phyloP scores from a whole-genome alignment of 2,888 invertebrate genomes.

The Callyntrura sp. region DNA sequence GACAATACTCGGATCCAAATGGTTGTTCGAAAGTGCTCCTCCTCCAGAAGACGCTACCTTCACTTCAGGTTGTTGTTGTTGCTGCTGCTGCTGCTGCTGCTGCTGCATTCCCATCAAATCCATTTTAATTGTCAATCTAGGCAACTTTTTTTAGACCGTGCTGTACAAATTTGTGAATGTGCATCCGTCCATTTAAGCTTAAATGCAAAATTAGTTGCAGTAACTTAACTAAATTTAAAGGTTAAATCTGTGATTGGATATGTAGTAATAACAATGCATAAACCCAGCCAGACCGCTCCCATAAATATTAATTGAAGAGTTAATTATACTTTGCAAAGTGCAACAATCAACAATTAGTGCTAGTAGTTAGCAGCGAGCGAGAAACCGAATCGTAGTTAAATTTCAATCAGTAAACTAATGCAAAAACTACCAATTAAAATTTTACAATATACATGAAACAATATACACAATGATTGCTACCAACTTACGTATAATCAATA shows the following conservation, averaged over 20 bases:
- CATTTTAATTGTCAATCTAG: conserved; percentile 21
- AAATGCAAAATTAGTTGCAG: conserved; percentile 54
- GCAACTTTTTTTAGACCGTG: background rate
- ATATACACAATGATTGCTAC: no score
- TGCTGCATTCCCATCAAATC: conserved; percentile 62
- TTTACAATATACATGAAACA: no score
- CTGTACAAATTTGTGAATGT: conserved; percentile 25
- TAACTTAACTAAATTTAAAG: conserved; percentile 34
- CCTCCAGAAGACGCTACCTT: conserved; percentile 3
- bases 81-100: no score
- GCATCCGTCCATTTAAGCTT: conserved; percentile 48
- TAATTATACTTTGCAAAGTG: no score
- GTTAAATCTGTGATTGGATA: conserved; percentile 1
- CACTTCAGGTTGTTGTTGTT: background rate
- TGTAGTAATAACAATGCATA: background rate
- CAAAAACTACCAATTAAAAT: no score
- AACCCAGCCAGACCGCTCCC: no score
- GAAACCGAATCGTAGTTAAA: no score
- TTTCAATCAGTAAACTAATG: no score
- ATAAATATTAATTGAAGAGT: no score
- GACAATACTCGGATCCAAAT: background rate
- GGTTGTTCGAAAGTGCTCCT: background rate
- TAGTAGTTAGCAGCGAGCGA: no score
- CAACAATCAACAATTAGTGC: no score
- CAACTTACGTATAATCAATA: no score